Evolutionary conservation across 2,888 invertebrate genomes (phyloP).

Genomic region (Clitarchus hookeri): DNA sequence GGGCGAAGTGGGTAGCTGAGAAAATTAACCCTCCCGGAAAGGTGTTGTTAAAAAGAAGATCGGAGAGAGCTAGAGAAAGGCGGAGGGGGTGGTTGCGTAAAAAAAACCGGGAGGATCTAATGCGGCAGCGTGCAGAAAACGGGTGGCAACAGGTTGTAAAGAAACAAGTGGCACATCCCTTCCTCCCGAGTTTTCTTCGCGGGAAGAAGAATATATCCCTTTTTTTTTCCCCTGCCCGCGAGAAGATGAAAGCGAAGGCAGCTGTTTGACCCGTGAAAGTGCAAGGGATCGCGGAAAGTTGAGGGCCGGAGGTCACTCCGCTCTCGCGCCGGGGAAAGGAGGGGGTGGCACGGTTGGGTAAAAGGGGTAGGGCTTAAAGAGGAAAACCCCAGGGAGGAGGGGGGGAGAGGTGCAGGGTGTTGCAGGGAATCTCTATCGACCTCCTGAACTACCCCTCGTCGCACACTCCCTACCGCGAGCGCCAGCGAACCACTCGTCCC

Average conservation of each 20-base stretch:
- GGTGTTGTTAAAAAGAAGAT: constrained; percentile 9
- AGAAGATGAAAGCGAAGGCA: constrained; percentile 26
- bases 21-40: constrained; percentile 6
- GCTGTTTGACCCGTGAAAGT: constrained; percentile 26
- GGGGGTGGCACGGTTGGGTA: not conserved
- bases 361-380: not conserved
- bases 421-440: constrained; percentile 25
- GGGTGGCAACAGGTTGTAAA: constrained; percentile 25
- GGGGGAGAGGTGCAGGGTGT: not conserved
- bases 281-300: constrained; percentile 22
- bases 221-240: not conserved
- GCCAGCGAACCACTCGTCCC: not conserved
- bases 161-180: constrained; percentile 23
- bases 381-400: not conserved
- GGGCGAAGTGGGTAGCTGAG: not conserved
- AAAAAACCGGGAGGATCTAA: not conserved
- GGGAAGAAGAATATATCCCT: not conserved
- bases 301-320: constrained; percentile 12
- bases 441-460: not conserved
- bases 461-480: not conserved
- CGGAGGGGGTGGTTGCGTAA: not conserved
- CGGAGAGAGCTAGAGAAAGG: not conserved
- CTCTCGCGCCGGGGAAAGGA: not conserved
- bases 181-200: constrained; percentile 3
- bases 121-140: constrained; percentile 8